Evolutionary conservation across 2,113 vertebrate species (phyloP).

Genomic region (Zosterops japonicus): DNA sequence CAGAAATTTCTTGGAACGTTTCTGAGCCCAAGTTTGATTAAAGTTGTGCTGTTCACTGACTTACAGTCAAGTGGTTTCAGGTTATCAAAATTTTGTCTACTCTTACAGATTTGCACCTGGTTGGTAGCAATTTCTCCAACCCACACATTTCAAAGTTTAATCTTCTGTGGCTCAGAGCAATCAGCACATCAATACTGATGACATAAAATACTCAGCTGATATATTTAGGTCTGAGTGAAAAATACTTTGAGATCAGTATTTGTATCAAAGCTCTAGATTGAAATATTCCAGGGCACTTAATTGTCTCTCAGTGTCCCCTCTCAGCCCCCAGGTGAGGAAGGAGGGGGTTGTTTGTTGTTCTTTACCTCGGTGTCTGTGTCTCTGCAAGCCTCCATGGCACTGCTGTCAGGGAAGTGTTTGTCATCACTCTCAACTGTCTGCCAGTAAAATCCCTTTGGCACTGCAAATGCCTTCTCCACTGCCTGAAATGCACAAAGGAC

Average conservation of each 20-base stretch:
- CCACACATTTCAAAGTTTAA: not conserved
- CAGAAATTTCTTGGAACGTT: not conserved
- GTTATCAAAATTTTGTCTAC: not conserved
- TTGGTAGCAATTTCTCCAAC: constrained; percentile 16
- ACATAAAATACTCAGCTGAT: not conserved
- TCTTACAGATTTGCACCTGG: not conserved
- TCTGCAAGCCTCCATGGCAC: constrained; percentile 8
- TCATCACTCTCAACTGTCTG: constrained; percentile 75
- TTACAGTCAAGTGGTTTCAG: not conserved
- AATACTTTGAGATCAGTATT: not conserved
- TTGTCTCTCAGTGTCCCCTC: not conserved
- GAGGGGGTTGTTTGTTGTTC: not conserved
- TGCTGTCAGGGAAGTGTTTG: constrained; percentile 57
- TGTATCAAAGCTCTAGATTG: not conserved
- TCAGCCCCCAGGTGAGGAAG: not conserved
- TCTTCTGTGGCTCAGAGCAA: constrained; percentile 14
- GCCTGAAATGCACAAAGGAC: constrained; percentile 64
- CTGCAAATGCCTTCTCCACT: constrained; percentile 62
- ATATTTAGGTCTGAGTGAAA: constrained; percentile 14
- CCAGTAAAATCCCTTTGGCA: constrained; percentile 75
- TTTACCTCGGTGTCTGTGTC: constrained; percentile 71
- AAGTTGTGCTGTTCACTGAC: not conserved
- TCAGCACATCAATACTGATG: not conserved
- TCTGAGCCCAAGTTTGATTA: not conserved
- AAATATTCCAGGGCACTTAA: not conserved